Conservation (phyloP, 2,888 invertebrate species). For the Nasonovia ribisnigri region DNA sequence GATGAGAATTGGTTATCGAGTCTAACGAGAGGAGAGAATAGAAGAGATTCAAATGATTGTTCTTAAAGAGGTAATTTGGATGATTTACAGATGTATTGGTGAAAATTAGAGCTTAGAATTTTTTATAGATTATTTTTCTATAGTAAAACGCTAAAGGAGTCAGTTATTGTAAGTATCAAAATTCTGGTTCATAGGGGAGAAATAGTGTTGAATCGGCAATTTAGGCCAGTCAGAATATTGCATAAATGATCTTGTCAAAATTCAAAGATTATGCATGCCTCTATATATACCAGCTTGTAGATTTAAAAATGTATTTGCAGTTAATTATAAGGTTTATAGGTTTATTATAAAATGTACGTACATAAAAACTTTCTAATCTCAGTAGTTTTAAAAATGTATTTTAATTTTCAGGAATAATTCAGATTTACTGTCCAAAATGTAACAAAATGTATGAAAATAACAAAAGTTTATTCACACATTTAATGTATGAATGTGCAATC, state of each 20-base stretch:
- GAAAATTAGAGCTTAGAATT: no score
- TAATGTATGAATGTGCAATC: slow-evolving; percentile 74
- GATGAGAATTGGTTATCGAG: no score
- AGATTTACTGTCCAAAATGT: slow-evolving; percentile 45
- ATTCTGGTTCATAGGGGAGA: neutral
- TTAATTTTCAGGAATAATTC: slow-evolving; percentile 27
- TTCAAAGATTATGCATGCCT: neutral
- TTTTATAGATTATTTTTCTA: neutral
- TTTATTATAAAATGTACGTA: neutral
- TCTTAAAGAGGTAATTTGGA: no score
- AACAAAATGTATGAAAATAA: slow-evolving; percentile 22
- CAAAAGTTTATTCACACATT: slow-evolving; percentile 69
- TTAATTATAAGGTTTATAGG: neutral
- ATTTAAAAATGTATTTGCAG: neutral
- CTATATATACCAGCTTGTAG: neutral
- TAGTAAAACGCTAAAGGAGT: neutral
- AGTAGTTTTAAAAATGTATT: neutral
- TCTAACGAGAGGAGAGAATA: no score
- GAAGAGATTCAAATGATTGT: no score
- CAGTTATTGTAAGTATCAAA: neutral
- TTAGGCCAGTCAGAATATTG: neutral
- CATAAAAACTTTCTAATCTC: neutral
- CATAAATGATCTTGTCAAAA: neutral
- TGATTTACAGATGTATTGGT: no score
- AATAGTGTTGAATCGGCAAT: neutral